Percentiles rank a stretch among this genome's conserved stretches.
Evolutionary conservation across 1,140 invertebrate genomes (phyloP).

Genomic region (Zeugodacus cucurbitae): DNA sequence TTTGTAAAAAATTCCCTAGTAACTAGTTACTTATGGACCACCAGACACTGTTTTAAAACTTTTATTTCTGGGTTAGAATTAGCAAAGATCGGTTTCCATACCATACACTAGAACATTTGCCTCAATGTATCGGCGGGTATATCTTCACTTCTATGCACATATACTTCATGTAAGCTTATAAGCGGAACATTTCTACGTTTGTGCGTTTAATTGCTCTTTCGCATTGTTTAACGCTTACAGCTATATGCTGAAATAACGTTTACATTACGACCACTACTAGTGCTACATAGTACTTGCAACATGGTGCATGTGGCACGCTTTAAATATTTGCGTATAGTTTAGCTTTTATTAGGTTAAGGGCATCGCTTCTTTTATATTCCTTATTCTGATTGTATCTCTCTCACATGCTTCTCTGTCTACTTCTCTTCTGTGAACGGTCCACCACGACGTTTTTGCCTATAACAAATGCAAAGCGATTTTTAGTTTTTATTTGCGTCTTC

Average conservation of each 20-base stretch:
- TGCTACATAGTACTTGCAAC: background rate
- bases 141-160: background rate
- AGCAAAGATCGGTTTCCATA: too few species aligned
- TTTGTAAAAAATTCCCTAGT: too few species aligned
- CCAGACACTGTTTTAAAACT: too few species aligned
- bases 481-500: background rate
- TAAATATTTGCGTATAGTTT: background rate
- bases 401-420: too few species aligned
- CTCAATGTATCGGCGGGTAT: too few species aligned
- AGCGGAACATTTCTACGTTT: too few species aligned
- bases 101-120: too few species aligned
- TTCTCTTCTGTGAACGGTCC: background rate
- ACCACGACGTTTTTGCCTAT: background rate
- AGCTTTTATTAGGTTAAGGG: constrained; percentile 33
- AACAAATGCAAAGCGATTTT: background rate
- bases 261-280: too few species aligned
- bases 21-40: too few species aligned
- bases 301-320: background rate
- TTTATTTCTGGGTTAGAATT: too few species aligned
- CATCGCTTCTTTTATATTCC: background rate
- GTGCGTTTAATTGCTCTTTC: constrained; percentile 1
- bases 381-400: background rate
- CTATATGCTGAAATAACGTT: constrained; percentile 9
- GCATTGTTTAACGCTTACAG: constrained; percentile 28
- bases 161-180: background rate